Evolutionary conservation across 1,140 invertebrate genomes (phyloP).

Genomic region (Sycobia sp.): DNA sequence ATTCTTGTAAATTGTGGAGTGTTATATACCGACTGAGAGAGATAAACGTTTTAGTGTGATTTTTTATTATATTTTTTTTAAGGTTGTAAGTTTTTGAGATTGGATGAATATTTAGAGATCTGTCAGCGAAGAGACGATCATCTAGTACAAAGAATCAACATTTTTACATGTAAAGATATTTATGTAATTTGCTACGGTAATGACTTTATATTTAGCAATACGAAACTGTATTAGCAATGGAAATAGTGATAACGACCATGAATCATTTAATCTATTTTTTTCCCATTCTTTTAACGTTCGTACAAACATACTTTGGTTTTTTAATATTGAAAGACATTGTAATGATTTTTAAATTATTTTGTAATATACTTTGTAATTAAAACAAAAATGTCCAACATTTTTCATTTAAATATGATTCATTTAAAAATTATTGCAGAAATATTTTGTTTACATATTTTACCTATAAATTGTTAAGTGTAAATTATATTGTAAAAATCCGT

Average conservation of each 20-base stretch:
- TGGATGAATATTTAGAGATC: conserved; percentile 21
- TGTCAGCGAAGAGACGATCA: conserved; percentile 24
- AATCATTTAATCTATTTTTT: conserved; percentile 10
- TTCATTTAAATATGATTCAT: not conserved
- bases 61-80: conserved; percentile 28
- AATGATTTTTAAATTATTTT: too few relatives aligned
- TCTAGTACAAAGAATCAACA: conserved; percentile 29
- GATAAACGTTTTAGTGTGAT: conserved; percentile 24
- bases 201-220: conserved; percentile 23
- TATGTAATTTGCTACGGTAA: conserved; percentile 26
- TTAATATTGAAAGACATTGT: too few relatives aligned
- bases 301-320: not conserved
- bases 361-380: not conserved
- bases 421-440: not conserved
- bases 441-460: not conserved
- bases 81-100: conserved; percentile 22
- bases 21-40: conserved; percentile 29
- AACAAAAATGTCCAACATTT: not conserved
- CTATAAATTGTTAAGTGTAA: conserved; percentile 11
- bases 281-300: not conserved
- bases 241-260: conserved; percentile 10
- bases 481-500: conserved; percentile 11
- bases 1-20: conserved; percentile 28
- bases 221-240: conserved; percentile 9
- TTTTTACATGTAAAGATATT: conserved; percentile 23